Evolutionary conservation across 1,140 invertebrate species (phyloP), one percentile per base, ranked within the genome.

Genomic region (Pararge aegeria): DNA sequence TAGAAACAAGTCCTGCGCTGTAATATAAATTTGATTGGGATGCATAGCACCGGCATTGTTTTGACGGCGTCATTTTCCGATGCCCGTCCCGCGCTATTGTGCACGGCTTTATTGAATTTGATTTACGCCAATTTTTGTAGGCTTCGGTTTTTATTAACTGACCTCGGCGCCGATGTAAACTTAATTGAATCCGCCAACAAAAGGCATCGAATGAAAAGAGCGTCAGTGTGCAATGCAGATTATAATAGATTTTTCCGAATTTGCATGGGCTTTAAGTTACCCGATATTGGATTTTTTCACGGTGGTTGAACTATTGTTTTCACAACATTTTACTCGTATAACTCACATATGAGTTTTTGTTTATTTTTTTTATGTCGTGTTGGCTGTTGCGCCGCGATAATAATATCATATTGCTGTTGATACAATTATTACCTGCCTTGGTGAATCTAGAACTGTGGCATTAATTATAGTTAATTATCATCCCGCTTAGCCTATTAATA

Each of bases 71-170:
- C 82, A 80, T 83, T 88, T 81, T 74, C 81, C 81, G 75, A 68
- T 74, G 73, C 53, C 74, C 74, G 77, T 73, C 61, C 73, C 72
- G 54, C 62, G 66, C 78, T 73, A 85, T 87, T 87, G 84, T 86
- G 72, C 71, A 67, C 69, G 73, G 78, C 73, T 87, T 89, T 85
- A 89, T 89, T 87, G 81, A 87, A 87, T 86, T 87, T 89, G 86
- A 89, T 89, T 87, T 89, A 89, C 84, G 74, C 77, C 84, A 86
- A 89, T 89, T 87, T 87, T 87, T 86, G 75, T 81, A 83, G 83
- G 84, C 81, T 86, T 87, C 80, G 84, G 83, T 87, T 87, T 87
- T 86, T 87, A 87, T 89, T 87, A 87, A 89, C 83, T 87, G 86
- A 89, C 86, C 86, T 87, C 84, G 78, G 79, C 73, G 83, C 77